Percentiles rank a stretch among this genome's conserved stretches.
These are phyloP conservation scores for Conger conger DNA, from an alignment of 2,113 vertebrate genomes.

Conservation along the genomic window DNA sequence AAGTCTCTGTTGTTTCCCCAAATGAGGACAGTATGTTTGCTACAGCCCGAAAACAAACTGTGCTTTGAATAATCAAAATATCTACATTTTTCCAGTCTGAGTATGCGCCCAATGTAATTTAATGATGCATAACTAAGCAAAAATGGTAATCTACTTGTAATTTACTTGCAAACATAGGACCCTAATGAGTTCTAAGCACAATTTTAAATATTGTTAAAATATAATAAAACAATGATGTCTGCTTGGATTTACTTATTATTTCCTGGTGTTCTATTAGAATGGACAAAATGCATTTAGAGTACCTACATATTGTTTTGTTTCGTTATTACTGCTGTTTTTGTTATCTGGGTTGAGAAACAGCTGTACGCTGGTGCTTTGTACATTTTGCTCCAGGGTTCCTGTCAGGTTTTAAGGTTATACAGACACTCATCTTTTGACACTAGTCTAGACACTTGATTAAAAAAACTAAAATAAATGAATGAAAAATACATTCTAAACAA, in stretches of 20 bases:
- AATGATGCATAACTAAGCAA: conserved; percentile 2
- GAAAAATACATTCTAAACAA: too few relatives aligned
- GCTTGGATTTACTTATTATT: neutral
- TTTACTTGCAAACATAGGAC: neutral
- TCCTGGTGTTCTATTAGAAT: neutral
- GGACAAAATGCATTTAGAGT: neutral
- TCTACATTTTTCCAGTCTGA: neutral
- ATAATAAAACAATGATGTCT: neutral
- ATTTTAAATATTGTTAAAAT: neutral
- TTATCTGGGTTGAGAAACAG: neutral
- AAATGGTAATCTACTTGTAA: neutral
- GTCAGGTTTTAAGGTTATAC: neutral
- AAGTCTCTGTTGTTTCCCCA: too few relatives aligned
- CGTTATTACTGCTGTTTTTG: neutral
- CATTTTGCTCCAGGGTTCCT: neutral
- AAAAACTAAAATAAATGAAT: neutral
- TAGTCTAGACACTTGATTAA: neutral
- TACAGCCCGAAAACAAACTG: neutral
- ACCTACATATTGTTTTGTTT: neutral
- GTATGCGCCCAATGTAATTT: neutral
- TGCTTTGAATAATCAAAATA: neutral
- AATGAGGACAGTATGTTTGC: neutral
- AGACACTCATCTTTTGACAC: too few relatives aligned
- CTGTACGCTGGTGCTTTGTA: conserved; percentile 6
- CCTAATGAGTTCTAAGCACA: neutral